Evolutionary conservation across 2,113 vertebrate genomes (phyloP).

Genomic region (Anthoscopus minutus): DNA sequence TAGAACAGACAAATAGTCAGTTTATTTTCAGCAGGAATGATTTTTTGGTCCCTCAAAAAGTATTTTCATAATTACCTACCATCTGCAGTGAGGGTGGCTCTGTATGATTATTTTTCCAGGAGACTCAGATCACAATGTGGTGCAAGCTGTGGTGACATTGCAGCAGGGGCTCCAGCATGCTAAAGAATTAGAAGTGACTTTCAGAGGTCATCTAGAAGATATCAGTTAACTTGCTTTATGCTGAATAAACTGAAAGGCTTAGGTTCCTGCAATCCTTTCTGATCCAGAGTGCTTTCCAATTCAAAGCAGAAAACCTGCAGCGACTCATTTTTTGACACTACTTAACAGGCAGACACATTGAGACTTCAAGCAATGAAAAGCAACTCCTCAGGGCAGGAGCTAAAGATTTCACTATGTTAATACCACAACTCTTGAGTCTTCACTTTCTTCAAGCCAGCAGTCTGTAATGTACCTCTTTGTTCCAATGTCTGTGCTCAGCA

Average conservation of each 20-base stretch:
- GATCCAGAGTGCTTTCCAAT: background rate
- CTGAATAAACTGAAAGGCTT: background rate
- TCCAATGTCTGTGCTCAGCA: background rate
- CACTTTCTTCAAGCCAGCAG: background rate
- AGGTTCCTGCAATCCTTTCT: background rate
- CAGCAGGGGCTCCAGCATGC: background rate
- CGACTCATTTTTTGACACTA: background rate
- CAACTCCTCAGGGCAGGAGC: background rate
- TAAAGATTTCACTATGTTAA: background rate
- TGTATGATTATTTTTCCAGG: background rate
- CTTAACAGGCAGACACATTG: background rate
- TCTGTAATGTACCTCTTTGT: background rate
- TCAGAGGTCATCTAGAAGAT: background rate
- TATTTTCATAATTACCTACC: background rate
- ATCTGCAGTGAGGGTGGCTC: background rate
- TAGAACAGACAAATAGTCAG: background rate
- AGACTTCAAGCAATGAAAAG: background rate
- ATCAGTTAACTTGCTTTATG: background rate
- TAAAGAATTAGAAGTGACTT: background rate
- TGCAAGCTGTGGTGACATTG: fast-evolving
- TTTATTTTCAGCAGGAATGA: background rate
- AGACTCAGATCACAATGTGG: fast-evolving
- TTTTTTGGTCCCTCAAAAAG: background rate
- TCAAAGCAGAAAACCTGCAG: background rate
- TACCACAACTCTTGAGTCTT: background rate